Conservation (phyloP, 2,888 invertebrate genomes). For the Lochmaea crataegi region DNA sequence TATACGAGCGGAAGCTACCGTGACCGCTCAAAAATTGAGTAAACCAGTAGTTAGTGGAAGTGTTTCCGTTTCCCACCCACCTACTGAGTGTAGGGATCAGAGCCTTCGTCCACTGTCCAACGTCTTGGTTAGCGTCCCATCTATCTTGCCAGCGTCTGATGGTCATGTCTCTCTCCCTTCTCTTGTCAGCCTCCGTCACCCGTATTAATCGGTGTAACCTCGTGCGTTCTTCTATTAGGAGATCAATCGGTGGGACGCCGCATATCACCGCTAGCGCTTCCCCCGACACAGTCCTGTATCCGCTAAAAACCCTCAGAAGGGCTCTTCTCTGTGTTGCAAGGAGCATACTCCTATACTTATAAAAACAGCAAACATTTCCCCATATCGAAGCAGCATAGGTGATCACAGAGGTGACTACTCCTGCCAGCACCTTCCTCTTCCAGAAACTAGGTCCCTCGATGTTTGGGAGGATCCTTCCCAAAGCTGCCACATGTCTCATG, state of each 20-base stretch:
- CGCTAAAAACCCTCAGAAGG: constrained; percentile 18
- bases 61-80: background rate
- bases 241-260: constrained; percentile 27
- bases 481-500: background rate
- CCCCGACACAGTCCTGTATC: constrained; percentile 25
- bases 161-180: constrained; percentile 7
- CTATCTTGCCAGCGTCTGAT: constrained; percentile 11
- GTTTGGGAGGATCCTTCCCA: constrained; percentile 23
- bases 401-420: constrained; percentile 24
- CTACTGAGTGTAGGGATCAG: background rate
- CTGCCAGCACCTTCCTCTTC: constrained; percentile 13
- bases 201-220: background rate
- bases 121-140: constrained; percentile 10
- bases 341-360: constrained; percentile 14
- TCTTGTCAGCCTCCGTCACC: background rate
- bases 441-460: constrained; percentile 10
- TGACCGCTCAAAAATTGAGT: constrained; percentile 1
- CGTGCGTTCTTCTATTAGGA: constrained; percentile 30
- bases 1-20: background rate
- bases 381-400: constrained; percentile 32
- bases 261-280: constrained; percentile 24
- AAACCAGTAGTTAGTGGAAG: background rate
- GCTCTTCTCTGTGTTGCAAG: constrained; percentile 18
- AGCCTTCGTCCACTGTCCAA: constrained; percentile 6
- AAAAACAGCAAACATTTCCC: constrained; percentile 1